phyloP scores from a whole-genome alignment of 2,113 vertebrate species.

The Guaruba guarouba region DNA sequence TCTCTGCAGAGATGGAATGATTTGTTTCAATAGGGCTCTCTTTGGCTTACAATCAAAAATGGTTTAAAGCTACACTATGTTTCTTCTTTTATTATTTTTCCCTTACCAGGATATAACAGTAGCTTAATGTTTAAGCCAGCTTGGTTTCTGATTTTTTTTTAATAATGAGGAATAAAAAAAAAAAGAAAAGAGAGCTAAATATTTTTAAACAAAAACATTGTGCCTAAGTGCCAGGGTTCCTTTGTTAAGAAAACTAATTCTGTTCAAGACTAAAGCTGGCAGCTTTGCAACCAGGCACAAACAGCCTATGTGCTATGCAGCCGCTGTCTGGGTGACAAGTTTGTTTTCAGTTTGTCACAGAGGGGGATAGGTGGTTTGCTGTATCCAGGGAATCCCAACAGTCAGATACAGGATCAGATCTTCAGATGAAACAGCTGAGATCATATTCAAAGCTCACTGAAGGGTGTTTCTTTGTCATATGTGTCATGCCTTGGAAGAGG shows the following conservation, averaged over 20 bases:
- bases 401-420: neutral
- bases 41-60: neutral
- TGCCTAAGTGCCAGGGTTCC: neutral
- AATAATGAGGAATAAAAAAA: neutral
- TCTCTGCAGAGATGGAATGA: neutral
- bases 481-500: neutral
- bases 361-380: neutral
- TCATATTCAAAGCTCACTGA: neutral
- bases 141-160: neutral
- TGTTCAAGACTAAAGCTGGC: neutral
- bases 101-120: neutral
- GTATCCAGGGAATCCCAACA: neutral
- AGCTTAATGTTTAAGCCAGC: neutral
- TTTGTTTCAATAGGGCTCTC: neutral
- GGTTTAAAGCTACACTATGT: neutral
- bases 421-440: neutral
- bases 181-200: fast-evolving
- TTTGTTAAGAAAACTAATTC: neutral
- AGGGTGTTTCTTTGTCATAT: fast-evolving
- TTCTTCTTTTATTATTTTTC: neutral
- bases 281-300: neutral
- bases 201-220: neutral
- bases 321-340: neutral
- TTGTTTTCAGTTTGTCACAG: neutral
- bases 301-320: neutral